phyloP scores from a whole-genome alignment of 2,888 invertebrate species.

The Cryptophagus acutangulus region DNA sequence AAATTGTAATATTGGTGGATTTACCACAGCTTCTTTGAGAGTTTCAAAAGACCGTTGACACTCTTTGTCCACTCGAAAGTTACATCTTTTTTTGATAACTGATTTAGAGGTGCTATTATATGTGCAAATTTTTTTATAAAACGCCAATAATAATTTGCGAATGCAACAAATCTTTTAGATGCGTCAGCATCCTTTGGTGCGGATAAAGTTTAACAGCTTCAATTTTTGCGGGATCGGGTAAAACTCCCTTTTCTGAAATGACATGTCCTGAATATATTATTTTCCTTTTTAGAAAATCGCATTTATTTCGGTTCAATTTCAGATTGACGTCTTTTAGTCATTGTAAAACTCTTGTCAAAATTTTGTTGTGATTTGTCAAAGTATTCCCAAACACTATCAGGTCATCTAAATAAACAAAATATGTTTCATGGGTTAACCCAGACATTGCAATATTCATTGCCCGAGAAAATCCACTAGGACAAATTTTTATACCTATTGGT shows the following conservation, averaged over 20 bases:
- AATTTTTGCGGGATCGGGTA: constrained; percentile 5
- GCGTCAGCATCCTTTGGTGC: background rate
- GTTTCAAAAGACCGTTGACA: constrained; percentile 1
- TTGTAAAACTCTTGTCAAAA: constrained; percentile 13
- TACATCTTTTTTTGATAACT: background rate
- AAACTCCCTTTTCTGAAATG: constrained; percentile 10
- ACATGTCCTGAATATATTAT: constrained; percentile 15
- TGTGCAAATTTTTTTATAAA: background rate
- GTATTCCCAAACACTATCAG: constrained; percentile 16
- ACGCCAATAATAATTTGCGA: background rate
- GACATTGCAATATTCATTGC: constrained; percentile 12
- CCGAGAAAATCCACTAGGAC: constrained; percentile 22
- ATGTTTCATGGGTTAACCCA: background rate
- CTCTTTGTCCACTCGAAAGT: background rate
- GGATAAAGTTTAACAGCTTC: constrained; percentile 1
- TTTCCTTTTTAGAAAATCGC: constrained; percentile 21
- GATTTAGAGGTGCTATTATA: background rate
- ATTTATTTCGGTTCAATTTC: constrained; percentile 19
- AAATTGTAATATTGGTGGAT: too few relatives aligned
- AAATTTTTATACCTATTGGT: constrained; percentile 28
- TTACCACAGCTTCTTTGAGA: constrained; percentile 13
- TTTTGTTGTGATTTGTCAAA: constrained; percentile 21
- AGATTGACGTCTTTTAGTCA: constrained; percentile 10
- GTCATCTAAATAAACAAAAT: constrained; percentile 4
- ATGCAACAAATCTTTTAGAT: constrained; percentile 2